Conservation (phyloP, 2,888 invertebrate species). For the Sesia bembeciformis region DNA sequence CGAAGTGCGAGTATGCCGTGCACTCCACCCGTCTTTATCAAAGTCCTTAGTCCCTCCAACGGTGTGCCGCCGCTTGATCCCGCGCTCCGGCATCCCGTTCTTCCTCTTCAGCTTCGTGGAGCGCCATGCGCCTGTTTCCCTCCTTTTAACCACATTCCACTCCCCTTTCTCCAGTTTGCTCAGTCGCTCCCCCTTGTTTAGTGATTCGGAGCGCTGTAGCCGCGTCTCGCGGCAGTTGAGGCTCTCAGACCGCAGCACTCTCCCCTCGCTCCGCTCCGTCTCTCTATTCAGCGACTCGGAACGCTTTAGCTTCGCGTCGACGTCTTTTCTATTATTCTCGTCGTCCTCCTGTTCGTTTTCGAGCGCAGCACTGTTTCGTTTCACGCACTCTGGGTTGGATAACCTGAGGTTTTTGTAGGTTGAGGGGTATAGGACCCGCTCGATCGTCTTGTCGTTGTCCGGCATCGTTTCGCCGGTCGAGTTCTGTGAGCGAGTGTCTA, state of each 20-base stretch:
- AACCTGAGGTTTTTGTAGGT: constrained; percentile 13
- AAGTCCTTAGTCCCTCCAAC: constrained; percentile 95
- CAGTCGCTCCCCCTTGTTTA: constrained; percentile 34
- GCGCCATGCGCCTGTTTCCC: constrained; percentile 72
- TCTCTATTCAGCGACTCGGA: constrained; percentile 78
- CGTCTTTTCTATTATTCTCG: constrained; percentile 20
- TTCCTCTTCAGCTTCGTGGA: constrained; percentile 81
- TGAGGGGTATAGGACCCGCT: constrained; percentile 20
- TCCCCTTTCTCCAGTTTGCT: constrained; percentile 81
- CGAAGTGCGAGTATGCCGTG: constrained; percentile 75
- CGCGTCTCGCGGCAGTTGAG: constrained; percentile 66
- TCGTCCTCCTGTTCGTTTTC: constrained; percentile 17
- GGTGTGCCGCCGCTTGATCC: constrained; percentile 91
- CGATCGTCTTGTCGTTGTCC: constrained; percentile 7
- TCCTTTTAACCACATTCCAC: constrained; percentile 78
- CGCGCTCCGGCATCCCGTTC: constrained; percentile 85
- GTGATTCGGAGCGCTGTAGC: constrained; percentile 36
- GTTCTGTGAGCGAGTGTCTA: constrained; percentile 81
- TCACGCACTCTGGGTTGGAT: constrained; percentile 25
- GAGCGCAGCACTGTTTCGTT: constrained; percentile 35
- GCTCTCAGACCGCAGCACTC: constrained; percentile 76
- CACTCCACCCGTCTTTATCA: constrained; percentile 76
- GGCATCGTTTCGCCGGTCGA: constrained; percentile 38
- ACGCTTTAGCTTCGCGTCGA: constrained; percentile 56
- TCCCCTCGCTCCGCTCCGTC: constrained; percentile 59